phyloP scores from a whole-genome alignment of 2,797 vertebrate genomes.

The Triplophysa yarkandensis region DNA sequence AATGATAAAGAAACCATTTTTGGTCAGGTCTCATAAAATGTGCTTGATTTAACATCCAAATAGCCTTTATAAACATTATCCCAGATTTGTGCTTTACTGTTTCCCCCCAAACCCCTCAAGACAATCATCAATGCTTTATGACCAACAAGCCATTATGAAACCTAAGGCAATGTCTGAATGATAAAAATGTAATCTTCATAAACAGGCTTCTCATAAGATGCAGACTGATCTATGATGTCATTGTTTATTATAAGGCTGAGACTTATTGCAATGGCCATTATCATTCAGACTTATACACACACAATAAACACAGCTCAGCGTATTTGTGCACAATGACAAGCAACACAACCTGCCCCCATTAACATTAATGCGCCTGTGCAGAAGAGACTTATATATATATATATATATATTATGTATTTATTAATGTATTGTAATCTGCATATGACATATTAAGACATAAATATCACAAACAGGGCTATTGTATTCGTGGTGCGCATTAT shows the following conservation, averaged over 20 bases:
- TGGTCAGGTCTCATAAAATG: neutral
- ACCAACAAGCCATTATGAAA: neutral
- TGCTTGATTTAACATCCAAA: too few relatives aligned
- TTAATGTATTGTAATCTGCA: neutral
- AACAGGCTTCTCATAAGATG: neutral
- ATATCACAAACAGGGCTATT: neutral
- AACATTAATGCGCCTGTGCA: conserved; percentile 15
- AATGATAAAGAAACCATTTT: neutral
- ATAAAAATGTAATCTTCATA: conserved; percentile 21
- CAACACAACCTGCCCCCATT: conserved; percentile 14
- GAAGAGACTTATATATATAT: neutral
- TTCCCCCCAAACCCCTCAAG: neutral
- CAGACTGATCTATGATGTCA: conserved; percentile 8
- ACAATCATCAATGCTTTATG: neutral
- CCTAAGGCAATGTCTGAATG: neutral
- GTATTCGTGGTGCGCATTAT: neutral
- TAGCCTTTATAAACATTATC: neutral
- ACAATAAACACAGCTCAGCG: conserved; percentile 30
- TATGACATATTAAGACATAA: conserved; percentile 17
- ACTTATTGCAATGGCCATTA: conserved; percentile 34
- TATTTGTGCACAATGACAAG: conserved; percentile 35
- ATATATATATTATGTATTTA: conserved; percentile 1
- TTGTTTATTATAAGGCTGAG: neutral
- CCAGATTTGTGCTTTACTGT: neutral
- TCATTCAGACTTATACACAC: conserved; percentile 7